These are phyloP conservation scores for Porites cylindrica DNA, from an alignment of 92 coral and sea anemone genomes.

Conservation along the genomic window DNA sequence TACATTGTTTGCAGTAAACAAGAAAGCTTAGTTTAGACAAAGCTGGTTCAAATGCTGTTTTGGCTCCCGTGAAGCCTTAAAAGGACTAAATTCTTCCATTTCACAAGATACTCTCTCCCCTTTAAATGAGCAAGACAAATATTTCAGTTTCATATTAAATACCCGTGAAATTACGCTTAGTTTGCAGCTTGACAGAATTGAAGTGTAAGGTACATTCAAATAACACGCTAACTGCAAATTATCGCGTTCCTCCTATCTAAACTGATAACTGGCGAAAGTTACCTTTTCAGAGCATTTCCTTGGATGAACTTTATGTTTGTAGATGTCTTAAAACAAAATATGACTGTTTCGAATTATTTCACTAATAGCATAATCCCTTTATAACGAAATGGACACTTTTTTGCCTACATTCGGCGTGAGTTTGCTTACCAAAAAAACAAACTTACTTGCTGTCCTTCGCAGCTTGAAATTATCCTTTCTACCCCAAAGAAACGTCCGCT, in stretches of 20 bases:
- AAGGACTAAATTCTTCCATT: constrained; percentile 61
- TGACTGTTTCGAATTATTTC: background rate
- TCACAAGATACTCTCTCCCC: constrained; percentile 67
- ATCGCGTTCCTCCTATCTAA: background rate
- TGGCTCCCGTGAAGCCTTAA: constrained; percentile 71
- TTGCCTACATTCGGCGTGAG: background rate
- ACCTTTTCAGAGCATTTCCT: background rate
- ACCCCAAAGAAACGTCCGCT: constrained; percentile 33
- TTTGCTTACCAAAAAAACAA: background rate
- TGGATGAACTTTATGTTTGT: background rate
- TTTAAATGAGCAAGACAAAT: constrained; percentile 15
- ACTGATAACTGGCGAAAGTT: background rate
- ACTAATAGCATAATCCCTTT: background rate
- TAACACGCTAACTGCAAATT: constrained; percentile 40
- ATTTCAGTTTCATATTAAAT: background rate
- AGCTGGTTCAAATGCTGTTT: constrained; percentile 51
- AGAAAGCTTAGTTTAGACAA: constrained; percentile 58
- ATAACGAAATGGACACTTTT: background rate
- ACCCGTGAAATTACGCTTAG: background rate
- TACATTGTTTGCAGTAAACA: background rate
- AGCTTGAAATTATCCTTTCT: constrained; percentile 36
- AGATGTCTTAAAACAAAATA: background rate
- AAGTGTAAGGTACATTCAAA: constrained; percentile 19
- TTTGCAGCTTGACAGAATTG: background rate
- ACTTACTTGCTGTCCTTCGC: constrained; percentile 32